These are phyloP conservation scores for Cryptophagus acutangulus DNA, from an alignment of 2,888 invertebrate species.

Conservation along the genomic window DNA sequence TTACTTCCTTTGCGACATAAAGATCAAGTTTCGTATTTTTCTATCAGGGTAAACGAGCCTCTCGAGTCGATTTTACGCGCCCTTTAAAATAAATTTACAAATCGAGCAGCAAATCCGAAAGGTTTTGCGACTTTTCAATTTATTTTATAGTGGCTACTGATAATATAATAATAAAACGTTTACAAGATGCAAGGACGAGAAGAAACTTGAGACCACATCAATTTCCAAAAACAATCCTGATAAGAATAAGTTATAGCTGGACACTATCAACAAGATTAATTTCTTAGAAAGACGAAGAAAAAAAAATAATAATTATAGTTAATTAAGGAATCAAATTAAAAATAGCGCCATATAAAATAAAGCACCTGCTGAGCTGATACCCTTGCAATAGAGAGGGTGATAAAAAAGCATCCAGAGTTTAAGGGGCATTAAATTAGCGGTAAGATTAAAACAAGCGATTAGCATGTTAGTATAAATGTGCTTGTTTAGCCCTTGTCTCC, in stretches of 20 bases:
- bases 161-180: too few relatives aligned
- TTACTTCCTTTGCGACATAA: constrained; percentile 24
- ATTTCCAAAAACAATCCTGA: too few relatives aligned
- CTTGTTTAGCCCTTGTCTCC: constrained; percentile 36
- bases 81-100: constrained; percentile 32
- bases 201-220: background rate
- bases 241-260: background rate
- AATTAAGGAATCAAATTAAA: too few relatives aligned
- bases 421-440: constrained; percentile 14
- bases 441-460: constrained; percentile 15
- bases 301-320: too few relatives aligned
- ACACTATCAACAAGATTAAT: background rate
- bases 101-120: too few relatives aligned
- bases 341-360: too few relatives aligned
- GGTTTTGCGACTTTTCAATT: too few relatives aligned
- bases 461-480: constrained; percentile 25
- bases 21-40: constrained; percentile 37
- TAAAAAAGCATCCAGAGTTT: too few relatives aligned
- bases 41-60: constrained; percentile 39
- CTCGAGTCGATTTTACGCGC: constrained; percentile 38
- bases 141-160: too few relatives aligned
- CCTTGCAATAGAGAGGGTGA: too few relatives aligned
- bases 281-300: too few relatives aligned
- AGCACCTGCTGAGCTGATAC: too few relatives aligned
- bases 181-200: background rate